phyloP scores from a whole-genome alignment of 2,797 vertebrate genomes.

The Malacoctenus gilli region DNA sequence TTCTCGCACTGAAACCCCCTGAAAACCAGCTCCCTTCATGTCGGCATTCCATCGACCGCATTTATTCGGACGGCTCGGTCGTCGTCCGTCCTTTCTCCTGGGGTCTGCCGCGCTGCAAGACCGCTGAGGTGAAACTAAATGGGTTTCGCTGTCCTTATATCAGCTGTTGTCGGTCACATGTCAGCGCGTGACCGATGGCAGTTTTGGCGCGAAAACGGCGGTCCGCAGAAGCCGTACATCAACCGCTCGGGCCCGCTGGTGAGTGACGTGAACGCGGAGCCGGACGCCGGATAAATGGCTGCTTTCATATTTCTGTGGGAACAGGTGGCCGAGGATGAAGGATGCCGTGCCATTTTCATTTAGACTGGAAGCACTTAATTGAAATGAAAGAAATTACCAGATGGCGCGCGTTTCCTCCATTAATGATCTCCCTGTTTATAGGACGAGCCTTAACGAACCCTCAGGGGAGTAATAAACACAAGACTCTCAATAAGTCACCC shows the following conservation, averaged over 20 bases:
- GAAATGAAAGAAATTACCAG: slow-evolving; percentile 38
- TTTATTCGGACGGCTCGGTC: background rate
- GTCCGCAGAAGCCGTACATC: slow-evolving; percentile 10
- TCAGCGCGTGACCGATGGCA: slow-evolving; percentile 22
- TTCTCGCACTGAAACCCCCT: background rate
- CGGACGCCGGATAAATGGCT: slow-evolving; percentile 13
- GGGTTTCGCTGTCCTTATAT: slow-evolving; percentile 29
- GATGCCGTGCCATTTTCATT: slow-evolving; percentile 34
- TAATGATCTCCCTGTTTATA: slow-evolving; percentile 17
- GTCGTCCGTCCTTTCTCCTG: background rate
- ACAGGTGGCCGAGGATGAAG: slow-evolving; percentile 46
- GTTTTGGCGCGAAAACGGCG: slow-evolving; percentile 2
- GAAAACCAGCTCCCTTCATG: background rate
- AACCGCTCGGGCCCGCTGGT: slow-evolving; percentile 14
- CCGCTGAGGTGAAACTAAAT: slow-evolving; percentile 8
- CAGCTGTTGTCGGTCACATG: background rate
- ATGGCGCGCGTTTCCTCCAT: slow-evolving; percentile 26
- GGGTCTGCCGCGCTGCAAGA: too few relatives aligned
- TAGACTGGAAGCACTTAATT: slow-evolving; percentile 20
- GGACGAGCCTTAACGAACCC: slow-evolving; percentile 2
- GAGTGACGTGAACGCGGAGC: slow-evolving; percentile 3
- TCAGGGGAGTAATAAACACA: background rate
- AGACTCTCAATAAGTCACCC: background rate
- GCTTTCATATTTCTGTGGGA: slow-evolving; percentile 25
- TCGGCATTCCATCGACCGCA: background rate